Evolutionary conservation across 2,113 vertebrate genomes (phyloP).

Genomic region (Chitala chitala): DNA sequence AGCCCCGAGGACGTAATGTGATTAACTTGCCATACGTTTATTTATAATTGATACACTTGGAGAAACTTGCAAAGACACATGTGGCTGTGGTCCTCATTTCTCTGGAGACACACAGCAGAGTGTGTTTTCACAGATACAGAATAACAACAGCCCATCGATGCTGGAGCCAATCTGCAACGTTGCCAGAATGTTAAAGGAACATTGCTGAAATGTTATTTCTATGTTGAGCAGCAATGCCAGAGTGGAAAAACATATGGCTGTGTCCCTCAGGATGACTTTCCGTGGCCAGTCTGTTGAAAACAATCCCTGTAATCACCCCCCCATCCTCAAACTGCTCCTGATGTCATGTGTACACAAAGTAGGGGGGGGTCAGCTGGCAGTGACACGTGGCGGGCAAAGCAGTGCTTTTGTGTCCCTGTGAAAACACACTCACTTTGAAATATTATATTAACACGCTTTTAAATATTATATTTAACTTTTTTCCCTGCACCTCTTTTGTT

Average conservation of each 20-base stretch:
- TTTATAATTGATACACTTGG: constrained; percentile 44
- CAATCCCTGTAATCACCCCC: constrained; percentile 44
- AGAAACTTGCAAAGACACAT: constrained; percentile 15
- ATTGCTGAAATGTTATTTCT: constrained; percentile 43
- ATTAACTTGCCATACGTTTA: constrained; percentile 52
- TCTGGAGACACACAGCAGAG: too few species aligned
- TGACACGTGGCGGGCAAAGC: constrained; percentile 36
- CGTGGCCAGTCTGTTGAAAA: constrained; percentile 40
- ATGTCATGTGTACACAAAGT: constrained; percentile 17
- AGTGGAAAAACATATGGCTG: constrained; percentile 35
- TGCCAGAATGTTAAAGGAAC: constrained; percentile 54
- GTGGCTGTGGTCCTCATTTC: not conserved
- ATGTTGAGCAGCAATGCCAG: not conserved
- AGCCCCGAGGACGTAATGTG: constrained; percentile 40
- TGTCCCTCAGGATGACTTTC: constrained; percentile 28
- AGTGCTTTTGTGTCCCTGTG: constrained; percentile 9
- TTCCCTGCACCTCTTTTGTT: constrained; percentile 24
- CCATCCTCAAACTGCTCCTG: constrained; percentile 30
- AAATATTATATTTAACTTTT: not conserved
- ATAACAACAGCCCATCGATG: not conserved
- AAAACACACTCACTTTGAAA: constrained; percentile 24
- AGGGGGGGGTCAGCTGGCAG: constrained; percentile 28
- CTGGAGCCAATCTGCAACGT: constrained; percentile 41
- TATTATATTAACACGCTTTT: constrained; percentile 35
- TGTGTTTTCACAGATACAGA: not conserved